Base-by-base conservation (phyloP, 2,888 invertebrate species). In the Pteria penguin region DNA sequence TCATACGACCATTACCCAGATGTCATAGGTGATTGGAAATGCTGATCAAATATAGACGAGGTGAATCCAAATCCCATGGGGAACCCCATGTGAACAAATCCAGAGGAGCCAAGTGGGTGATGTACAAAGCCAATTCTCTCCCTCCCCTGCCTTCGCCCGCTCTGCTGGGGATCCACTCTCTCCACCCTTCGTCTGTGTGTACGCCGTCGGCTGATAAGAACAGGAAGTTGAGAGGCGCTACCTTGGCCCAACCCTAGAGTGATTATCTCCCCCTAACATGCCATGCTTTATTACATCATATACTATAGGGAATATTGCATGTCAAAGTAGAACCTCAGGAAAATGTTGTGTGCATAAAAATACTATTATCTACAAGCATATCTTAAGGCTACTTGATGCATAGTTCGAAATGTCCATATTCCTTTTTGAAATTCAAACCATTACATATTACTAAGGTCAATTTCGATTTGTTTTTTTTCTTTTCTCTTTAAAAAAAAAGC, bases 11-110 rank as follows among this genome's bases (percentile, higher is more conserved):
- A 72, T 83, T 82, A 85, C 83, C 85, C 85, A 73, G 80, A 31
- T 67, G 71, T 32, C 27, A 52, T 32, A 66, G 78, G 81, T 63
- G 81, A 73, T 82, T 83, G 82, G 61, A 80, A 75, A 75, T 78
- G 84, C 69, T 85, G 82, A 65, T 86, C 87, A 84, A 87, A 86
- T 62, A 86, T 76, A 57, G 84, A 81, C 65, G 81, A 76, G 32
- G 75, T 60, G 72, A 86, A 84, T 70, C 87, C 87, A 76, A 85
- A 83, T 29, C 82, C 81, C 80, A 82, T 82, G 57, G 84, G 84
- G 69, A 84, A 82, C 58, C 84, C 84, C 78, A 81, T 79, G 32
- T 82, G 78, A 60, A 72, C 75, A 67, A 82, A 80, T 66, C 83
- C 82, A 33, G 84, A 77, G 58, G 78, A 69, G 24, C 55, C 55